A percentile compares a stretch with the other conserved stretches of the same genome.
Evolutionary conservation across 2,113 vertebrate genomes (phyloP).

Genomic region (Trogon surrucura): DNA sequence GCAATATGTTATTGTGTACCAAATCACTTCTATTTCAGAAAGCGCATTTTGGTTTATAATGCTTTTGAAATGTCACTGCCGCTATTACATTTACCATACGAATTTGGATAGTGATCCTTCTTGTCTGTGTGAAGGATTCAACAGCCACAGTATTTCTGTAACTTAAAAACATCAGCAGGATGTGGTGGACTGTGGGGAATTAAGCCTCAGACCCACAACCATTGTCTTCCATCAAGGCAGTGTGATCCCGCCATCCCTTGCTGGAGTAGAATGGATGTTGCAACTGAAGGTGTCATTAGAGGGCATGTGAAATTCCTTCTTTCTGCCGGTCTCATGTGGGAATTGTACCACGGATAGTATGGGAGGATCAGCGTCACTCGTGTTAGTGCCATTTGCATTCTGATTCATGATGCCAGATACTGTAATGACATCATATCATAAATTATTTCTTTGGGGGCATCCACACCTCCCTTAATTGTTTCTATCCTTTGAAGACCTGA

Average conservation of each 20-base stretch:
- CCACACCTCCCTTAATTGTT: constrained; percentile 50
- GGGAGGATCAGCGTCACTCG: not conserved
- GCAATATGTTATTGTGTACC: not conserved
- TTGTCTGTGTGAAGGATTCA: not conserved
- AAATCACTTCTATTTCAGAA: not conserved
- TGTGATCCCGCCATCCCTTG: not conserved
- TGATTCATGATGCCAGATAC: not conserved
- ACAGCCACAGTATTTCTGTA: not conserved
- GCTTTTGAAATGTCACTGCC: not conserved
- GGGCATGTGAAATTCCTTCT: not conserved
- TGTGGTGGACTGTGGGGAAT: not conserved
- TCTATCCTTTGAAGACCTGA: constrained; percentile 53
- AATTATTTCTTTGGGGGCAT: constrained; percentile 41
- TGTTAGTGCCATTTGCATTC: not conserved
- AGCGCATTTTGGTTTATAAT: not conserved
- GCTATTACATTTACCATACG: not conserved
- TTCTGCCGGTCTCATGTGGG: not conserved
- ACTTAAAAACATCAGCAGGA: not conserved
- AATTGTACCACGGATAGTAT: not conserved
- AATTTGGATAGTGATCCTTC: not conserved
- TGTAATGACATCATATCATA: constrained; percentile 40
- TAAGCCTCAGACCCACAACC: not conserved
- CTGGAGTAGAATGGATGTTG: not conserved
- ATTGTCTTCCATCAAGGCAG: not conserved
- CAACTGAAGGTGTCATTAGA: not conserved